Conservation (phyloP, 2,888 invertebrate genomes). For the Rhogogaster chlorosoma region DNA sequence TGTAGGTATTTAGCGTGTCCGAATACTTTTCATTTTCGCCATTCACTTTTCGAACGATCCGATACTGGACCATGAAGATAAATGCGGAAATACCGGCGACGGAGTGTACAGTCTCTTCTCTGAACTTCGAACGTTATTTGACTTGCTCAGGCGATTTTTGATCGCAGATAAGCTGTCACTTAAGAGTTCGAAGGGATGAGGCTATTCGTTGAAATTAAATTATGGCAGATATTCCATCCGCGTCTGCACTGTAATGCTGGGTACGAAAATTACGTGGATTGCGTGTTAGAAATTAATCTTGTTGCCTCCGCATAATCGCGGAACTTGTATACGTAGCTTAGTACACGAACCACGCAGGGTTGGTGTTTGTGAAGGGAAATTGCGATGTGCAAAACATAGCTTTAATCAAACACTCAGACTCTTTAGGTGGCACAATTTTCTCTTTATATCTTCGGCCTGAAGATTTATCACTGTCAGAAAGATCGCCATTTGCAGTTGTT, state of each 20-base stretch:
- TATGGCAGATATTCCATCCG: constrained; percentile 15
- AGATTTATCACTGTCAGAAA: constrained; percentile 33
- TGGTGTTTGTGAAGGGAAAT: constrained; percentile 32
- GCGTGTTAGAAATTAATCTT: constrained; percentile 47
- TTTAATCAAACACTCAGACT: constrained; percentile 32
- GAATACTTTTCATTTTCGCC: background rate
- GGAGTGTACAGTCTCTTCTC: background rate
- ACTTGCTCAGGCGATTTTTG: no score
- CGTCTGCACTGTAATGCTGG: background rate
- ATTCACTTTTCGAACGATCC: background rate
- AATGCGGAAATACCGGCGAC: background rate
- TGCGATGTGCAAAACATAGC: constrained; percentile 21
- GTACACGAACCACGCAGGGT: background rate
- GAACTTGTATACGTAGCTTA: constrained; percentile 16
- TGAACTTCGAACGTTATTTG: no score
- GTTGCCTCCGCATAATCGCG: constrained; percentile 32
- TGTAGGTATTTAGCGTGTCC: background rate
- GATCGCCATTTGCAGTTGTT: constrained; percentile 7
- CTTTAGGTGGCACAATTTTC: background rate
- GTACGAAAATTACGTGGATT: constrained; percentile 32
- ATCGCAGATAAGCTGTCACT: no score
- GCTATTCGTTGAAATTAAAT: background rate
- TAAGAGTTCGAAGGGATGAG: background rate
- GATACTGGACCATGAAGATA: background rate
- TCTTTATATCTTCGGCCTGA: background rate